These are phyloP conservation scores for Pseudococcus viburni DNA, from an alignment of 2,888 invertebrate species.

Conservation along the genomic window DNA sequence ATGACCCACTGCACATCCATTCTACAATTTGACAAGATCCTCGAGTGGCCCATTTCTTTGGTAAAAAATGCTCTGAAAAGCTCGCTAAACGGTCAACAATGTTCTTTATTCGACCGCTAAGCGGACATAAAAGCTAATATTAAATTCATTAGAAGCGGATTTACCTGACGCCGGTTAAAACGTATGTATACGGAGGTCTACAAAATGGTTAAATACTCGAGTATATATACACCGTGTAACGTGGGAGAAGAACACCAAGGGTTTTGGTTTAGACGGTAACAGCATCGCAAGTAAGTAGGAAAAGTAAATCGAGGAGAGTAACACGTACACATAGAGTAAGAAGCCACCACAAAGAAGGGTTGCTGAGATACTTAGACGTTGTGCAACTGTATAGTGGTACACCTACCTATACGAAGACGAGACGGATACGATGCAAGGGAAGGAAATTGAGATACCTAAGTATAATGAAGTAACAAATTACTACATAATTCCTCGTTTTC, in stretches of 20 bases:
- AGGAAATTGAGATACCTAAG: conserved; percentile 51
- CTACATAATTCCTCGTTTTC: conserved; percentile 52
- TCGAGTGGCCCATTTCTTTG: neutral
- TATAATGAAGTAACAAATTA: conserved; percentile 53
- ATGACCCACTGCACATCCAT: no score
- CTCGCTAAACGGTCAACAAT: neutral
- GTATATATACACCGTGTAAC: neutral
- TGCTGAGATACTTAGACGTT: neutral
- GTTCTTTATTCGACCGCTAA: conserved; percentile 3
- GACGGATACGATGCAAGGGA: neutral
- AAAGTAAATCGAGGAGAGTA: neutral
- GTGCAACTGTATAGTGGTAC: conserved; percentile 1
- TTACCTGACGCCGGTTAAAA: conserved; percentile 36
- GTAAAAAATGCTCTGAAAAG: neutral
- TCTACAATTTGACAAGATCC: neutral
- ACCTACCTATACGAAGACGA: neutral
- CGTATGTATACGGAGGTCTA: neutral
- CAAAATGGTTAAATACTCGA: conserved; percentile 11
- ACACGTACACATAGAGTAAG: neutral
- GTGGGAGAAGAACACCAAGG: neutral
- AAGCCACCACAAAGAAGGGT: conserved; percentile 20
- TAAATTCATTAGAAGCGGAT: conserved; percentile 33
- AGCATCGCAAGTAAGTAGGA: neutral
- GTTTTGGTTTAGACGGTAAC: conserved; percentile 30
- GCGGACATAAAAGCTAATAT: conserved; percentile 17